Percentiles rank a stretch among this genome's conserved stretches.
Conservation (phyloP, 2,888 invertebrate species). For the Atrina japonica region DNA sequence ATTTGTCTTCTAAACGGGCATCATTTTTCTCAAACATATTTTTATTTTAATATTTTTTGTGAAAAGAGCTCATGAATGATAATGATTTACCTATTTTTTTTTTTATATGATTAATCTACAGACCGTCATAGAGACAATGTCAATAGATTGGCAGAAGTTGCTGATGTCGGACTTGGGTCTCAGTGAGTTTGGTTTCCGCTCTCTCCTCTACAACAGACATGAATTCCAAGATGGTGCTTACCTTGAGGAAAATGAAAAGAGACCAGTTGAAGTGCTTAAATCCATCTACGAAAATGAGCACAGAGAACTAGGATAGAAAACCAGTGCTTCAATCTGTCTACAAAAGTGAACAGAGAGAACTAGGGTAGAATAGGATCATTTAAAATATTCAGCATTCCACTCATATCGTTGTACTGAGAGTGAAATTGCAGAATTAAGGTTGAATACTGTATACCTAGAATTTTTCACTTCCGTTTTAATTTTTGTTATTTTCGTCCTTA, state of each 20-base stretch:
- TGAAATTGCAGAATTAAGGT: no score
- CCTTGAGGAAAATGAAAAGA: slow-evolving; percentile 76
- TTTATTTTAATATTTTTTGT: no score
- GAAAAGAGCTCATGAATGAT: no score
- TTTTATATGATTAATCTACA: slow-evolving; percentile 48
- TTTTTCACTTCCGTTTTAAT: no score
- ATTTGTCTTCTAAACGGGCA: no score
- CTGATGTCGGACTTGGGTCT: slow-evolving; percentile 77
- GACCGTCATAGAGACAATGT: slow-evolving; percentile 65
- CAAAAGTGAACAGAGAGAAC: slow-evolving; percentile 66
- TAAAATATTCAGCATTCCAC: no score
- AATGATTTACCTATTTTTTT: no score
- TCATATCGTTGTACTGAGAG: no score
- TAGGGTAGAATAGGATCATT: slow-evolving; percentile 45
- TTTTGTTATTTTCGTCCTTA: no score
- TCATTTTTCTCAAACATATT: neutral
- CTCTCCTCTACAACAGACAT: slow-evolving; percentile 74
- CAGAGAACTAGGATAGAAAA: slow-evolving; percentile 52
- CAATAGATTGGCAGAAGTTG: slow-evolving; percentile 71
- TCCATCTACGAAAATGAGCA: slow-evolving; percentile 69
- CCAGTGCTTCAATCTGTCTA: slow-evolving; percentile 68
- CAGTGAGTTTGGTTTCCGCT: slow-evolving; percentile 72
- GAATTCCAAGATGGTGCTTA: slow-evolving; percentile 77
- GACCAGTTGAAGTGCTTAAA: slow-evolving; percentile 71
- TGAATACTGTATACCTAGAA: no score